These are phyloP conservation scores for Ormyrus nitidulus DNA, from an alignment of 2,888 invertebrate species.

Conservation along the genomic window DNA sequence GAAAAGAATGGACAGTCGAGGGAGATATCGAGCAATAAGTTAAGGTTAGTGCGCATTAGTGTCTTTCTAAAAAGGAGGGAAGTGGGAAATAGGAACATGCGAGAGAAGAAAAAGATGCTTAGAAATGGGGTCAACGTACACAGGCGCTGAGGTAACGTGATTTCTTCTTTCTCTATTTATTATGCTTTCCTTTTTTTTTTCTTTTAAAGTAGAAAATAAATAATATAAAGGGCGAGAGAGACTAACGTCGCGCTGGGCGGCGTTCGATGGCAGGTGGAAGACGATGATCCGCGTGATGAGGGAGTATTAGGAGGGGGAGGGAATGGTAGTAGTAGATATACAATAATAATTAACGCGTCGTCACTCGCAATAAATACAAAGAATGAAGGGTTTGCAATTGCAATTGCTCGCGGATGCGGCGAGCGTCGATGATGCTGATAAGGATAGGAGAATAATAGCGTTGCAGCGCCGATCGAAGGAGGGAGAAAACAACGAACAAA, in stretches of 20 bases:
- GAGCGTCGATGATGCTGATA: neutral
- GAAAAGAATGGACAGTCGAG: conserved; percentile 20
- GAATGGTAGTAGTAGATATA: neutral
- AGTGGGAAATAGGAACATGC: conserved; percentile 38
- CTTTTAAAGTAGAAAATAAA: conserved; percentile 43
- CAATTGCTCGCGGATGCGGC: neutral
- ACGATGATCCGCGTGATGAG: conserved; percentile 22
- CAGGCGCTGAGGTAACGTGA: conserved; percentile 42
- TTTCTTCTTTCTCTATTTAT: conserved; percentile 11
- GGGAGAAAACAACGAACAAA: conserved; percentile 21
- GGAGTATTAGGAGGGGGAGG: neutral
- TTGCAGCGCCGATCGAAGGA: conserved; percentile 9
- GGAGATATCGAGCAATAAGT: conserved; percentile 69
- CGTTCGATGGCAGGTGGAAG: conserved; percentile 48
- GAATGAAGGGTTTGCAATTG: neutral
- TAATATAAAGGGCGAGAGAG: conserved; percentile 12
- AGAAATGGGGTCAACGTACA: neutral
- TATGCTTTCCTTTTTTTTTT: conserved; percentile 11
- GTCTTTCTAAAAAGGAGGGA: conserved; percentile 8
- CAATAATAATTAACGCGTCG: conserved; percentile 14
- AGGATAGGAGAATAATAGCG: conserved; percentile 6
- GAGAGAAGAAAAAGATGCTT: neutral
- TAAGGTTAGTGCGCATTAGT: conserved; percentile 67
- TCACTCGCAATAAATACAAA: conserved; percentile 45
- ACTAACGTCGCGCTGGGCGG: conserved; percentile 14